Percentiles rank a stretch among this genome's conserved stretches.
phyloP scores from a whole-genome alignment of 2,113 vertebrate genomes.

The Spheniscus mendiculus region DNA sequence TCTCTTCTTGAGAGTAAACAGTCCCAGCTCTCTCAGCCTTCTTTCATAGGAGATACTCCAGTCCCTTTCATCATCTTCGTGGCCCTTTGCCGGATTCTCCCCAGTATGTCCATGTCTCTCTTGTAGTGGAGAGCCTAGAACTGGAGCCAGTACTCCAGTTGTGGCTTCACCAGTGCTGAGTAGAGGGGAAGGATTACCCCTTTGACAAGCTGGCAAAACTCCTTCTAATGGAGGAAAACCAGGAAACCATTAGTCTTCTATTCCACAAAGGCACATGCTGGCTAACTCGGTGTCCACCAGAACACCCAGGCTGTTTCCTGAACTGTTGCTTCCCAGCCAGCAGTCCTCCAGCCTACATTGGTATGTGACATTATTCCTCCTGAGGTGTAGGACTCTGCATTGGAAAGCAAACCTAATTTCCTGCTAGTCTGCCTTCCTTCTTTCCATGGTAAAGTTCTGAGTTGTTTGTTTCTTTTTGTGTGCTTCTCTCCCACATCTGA shows the following conservation, averaged over 20 bases:
- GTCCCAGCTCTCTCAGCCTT: neutral
- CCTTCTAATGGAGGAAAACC: neutral
- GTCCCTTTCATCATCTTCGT: neutral
- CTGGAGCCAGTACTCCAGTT: neutral
- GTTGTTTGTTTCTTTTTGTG: neutral
- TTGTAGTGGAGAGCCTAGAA: neutral
- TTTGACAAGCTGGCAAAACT: neutral
- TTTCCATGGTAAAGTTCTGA: neutral
- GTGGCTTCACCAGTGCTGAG: neutral
- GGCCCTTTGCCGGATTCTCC: neutral
- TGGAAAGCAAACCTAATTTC: neutral
- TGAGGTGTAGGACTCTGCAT: neutral
- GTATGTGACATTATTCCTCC: neutral
- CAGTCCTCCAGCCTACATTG: neutral
- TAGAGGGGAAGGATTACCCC: neutral
- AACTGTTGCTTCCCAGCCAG: neutral
- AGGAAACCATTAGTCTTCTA: neutral
- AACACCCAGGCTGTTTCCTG: neutral
- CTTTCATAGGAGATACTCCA: neutral
- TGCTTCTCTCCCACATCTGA: neutral
- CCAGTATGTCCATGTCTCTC: neutral
- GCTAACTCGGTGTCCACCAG: neutral
- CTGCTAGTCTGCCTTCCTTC: neutral
- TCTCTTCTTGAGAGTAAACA: neutral
- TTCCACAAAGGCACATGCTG: neutral